phyloP scores from a whole-genome alignment of 2,797 vertebrate genomes.

The Sebastes ruberrimus region DNA sequence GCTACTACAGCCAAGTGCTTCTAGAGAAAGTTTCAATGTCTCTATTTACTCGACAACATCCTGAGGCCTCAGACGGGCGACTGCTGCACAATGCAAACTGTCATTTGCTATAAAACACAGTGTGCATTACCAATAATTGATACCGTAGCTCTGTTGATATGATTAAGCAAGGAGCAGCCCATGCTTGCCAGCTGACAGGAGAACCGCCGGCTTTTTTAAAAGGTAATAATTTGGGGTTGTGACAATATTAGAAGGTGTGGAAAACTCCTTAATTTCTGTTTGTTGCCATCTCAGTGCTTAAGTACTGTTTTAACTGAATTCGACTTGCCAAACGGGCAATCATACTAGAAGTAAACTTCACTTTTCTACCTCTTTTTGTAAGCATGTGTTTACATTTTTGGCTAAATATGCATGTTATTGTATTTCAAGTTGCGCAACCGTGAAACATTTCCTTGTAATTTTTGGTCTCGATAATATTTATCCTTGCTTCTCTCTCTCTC shows the following conservation, averaged over 20 bases:
- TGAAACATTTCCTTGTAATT: slow-evolving; percentile 38
- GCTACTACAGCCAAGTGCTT: not conserved
- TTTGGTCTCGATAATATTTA: not conserved
- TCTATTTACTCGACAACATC: not conserved
- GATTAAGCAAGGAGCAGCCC: slow-evolving; percentile 3
- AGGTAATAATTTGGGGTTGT: slow-evolving; percentile 32
- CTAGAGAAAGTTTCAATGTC: not conserved
- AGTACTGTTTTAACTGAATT: slow-evolving; percentile 14
- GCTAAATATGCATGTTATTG: slow-evolving; percentile 5
- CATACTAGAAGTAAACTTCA: not conserved
- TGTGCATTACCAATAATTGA: not conserved
- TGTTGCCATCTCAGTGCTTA: not conserved
- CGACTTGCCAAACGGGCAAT: not conserved
- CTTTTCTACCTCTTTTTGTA: not conserved
- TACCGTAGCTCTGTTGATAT: slow-evolving; percentile 20
- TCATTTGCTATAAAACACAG: slow-evolving; percentile 10
- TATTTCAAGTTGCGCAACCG: slow-evolving; percentile 19
- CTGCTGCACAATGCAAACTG: not conserved
- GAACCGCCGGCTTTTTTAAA: not conserved
- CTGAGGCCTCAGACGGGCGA: not conserved
- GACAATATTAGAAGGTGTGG: not conserved
- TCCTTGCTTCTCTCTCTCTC: not conserved
- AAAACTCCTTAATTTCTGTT: slow-evolving; percentile 38
- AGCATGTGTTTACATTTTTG: not conserved
- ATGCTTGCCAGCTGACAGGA: not conserved